phyloP scores from a whole-genome alignment of 1,140 invertebrate genomes.

The Drosophila ananassae region DNA sequence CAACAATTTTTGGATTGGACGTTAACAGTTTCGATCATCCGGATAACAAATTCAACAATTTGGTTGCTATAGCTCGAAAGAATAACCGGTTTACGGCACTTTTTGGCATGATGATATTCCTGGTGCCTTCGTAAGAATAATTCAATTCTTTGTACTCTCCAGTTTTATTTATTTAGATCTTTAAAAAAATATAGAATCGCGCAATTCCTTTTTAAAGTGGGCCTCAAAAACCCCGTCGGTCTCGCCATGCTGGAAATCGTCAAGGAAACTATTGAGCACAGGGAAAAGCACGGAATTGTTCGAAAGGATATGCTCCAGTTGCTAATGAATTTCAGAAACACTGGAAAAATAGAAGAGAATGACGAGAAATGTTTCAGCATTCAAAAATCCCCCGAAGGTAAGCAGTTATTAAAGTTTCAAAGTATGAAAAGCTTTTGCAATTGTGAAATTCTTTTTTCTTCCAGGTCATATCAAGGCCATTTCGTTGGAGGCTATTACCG shows the following conservation, averaged over 20 bases:
- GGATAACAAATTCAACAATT: slow-evolving; percentile 61
- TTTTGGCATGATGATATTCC: slow-evolving; percentile 59
- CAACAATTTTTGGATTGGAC: slow-evolving; percentile 72
- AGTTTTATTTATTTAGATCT: neutral
- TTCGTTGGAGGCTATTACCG: slow-evolving; percentile 85
- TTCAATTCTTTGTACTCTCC: fast-evolving
- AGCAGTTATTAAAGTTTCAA: neutral
- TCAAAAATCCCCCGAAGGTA: slow-evolving; percentile 52
- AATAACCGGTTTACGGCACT: slow-evolving; percentile 23
- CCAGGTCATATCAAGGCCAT: slow-evolving; percentile 64
- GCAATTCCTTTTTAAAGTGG: slow-evolving; percentile 50
- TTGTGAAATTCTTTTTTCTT: neutral
- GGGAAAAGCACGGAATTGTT: slow-evolving; percentile 84
- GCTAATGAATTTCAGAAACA: slow-evolving; percentile 85
- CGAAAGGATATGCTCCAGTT: slow-evolving; percentile 86
- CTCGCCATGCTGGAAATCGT: slow-evolving; percentile 81
- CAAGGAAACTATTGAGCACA: slow-evolving; percentile 85
- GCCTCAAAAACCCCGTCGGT: slow-evolving; percentile 45
- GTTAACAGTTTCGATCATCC: slow-evolving; percentile 71
- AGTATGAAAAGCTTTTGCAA: neutral
- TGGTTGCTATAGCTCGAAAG: slow-evolving; percentile 24
- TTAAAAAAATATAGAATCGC: slow-evolving; percentile 33
- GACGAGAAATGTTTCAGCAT: slow-evolving; percentile 65
- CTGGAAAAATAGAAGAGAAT: slow-evolving; percentile 77
- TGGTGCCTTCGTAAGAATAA: slow-evolving; percentile 67